These are phyloP conservation scores for Phrynocephalus forsythii DNA, from an alignment of 2,797 vertebrate genomes.

Conservation along the genomic window DNA sequence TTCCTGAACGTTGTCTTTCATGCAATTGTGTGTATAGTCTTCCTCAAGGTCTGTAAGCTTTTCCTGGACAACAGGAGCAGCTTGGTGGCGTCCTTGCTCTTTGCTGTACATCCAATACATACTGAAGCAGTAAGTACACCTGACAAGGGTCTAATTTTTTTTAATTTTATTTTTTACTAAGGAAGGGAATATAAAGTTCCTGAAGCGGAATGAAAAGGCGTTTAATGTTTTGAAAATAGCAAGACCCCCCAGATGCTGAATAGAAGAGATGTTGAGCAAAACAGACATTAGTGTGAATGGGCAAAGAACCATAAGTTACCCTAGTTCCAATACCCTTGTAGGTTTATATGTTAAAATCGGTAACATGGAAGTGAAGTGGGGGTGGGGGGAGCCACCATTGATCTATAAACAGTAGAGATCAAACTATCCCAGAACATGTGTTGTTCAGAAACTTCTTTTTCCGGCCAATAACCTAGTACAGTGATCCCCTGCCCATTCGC, in stretches of 20 bases:
- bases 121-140: constrained; percentile 93
- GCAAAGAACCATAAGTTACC: too few relatives aligned
- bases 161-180: constrained; percentile 4
- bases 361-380: too few relatives aligned
- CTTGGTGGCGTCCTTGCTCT: constrained; percentile 90
- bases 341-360: too few relatives aligned
- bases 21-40: constrained; percentile 88
- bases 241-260: too few relatives aligned
- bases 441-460: background rate
- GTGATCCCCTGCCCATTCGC: too few relatives aligned
- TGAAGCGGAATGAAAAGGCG: background rate
- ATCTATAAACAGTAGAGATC: background rate
- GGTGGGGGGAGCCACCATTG: too few relatives aligned
- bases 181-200: background rate
- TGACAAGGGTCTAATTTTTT: background rate
- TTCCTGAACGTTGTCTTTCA: constrained; percentile 92
- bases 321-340: too few relatives aligned
- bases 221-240: background rate
- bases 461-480: background rate
- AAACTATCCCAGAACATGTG: background rate
- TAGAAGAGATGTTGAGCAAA: too few relatives aligned
- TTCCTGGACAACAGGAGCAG: constrained; percentile 89
- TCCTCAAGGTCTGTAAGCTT: constrained; percentile 91
- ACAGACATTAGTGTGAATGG: too few relatives aligned
- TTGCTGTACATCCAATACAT: constrained; percentile 96